Conservation (phyloP, 1,140 invertebrate species). For the Drosophila funebris region DNA sequence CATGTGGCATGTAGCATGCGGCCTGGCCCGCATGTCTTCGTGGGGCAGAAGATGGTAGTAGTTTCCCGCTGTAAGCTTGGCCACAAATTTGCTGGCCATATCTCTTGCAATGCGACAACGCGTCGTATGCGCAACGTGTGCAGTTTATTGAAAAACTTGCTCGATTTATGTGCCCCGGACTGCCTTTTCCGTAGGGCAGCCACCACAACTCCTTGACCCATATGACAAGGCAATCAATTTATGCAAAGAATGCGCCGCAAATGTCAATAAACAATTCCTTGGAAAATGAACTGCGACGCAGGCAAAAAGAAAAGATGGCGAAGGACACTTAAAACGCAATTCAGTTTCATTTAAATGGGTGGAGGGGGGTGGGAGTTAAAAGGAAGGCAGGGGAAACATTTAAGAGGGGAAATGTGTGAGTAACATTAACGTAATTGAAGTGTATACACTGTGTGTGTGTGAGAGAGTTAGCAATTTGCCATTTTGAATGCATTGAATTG, state of each 20-base stretch:
- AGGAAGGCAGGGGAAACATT: constrained; percentile 27
- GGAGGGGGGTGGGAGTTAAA: constrained; percentile 1
- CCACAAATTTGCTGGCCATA: constrained; percentile 37
- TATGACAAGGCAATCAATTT: constrained; percentile 66
- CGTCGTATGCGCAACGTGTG: constrained; percentile 74
- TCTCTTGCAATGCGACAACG: constrained; percentile 32
- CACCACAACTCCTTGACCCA: neutral
- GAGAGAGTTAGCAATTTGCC: constrained; percentile 52
- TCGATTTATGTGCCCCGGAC: constrained; percentile 65
- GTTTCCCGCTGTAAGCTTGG: no score
- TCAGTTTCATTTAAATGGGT: constrained; percentile 73
- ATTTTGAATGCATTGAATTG: constrained; percentile 68
- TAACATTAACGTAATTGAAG: constrained; percentile 49
- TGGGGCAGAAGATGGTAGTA: neutral
- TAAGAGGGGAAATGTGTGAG: constrained; percentile 44
- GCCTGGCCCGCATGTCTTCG: constrained; percentile 5
- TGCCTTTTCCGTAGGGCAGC: no score
- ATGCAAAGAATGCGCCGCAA: constrained; percentile 67
- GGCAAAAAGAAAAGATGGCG: neutral
- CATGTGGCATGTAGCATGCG: constrained; percentile 11
- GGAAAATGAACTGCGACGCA: constrained; percentile 58
- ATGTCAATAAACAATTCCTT: constrained; percentile 71
- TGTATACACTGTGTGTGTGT: constrained; percentile 20
- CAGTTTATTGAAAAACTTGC: constrained; percentile 78
- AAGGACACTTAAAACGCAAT: constrained; percentile 72